Conservation (phyloP, 2,888 invertebrate genomes). For the Agrochola circellaris region DNA sequence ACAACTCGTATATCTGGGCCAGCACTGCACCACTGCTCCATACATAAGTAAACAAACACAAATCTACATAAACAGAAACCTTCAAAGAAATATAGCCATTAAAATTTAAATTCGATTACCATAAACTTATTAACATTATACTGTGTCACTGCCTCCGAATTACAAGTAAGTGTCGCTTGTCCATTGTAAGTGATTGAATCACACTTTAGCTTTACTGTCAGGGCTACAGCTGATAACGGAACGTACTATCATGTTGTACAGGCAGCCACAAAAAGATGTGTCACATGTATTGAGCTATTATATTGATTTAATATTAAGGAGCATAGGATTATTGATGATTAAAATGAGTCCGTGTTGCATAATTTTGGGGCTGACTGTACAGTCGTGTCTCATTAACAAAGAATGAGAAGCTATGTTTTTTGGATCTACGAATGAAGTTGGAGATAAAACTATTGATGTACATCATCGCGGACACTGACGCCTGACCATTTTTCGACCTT, state of each 20-base stretch:
- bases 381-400: slow-evolving; percentile 58
- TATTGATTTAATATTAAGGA: background rate
- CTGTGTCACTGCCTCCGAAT: slow-evolving; percentile 71
- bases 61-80: slow-evolving; percentile 44
- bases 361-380: background rate
- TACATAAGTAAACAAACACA: slow-evolving; percentile 25
- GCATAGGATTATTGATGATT: background rate
- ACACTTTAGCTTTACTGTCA: slow-evolving; percentile 69
- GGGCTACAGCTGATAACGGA: slow-evolving; percentile 59
- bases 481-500: no score
- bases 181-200: slow-evolving; percentile 72
- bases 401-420: slow-evolving; percentile 41
- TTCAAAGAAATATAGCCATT: slow-evolving; percentile 52
- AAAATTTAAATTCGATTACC: slow-evolving; percentile 62
- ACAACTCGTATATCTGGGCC: no score
- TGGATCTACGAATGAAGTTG: slow-evolving; percentile 7
- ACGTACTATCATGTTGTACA: slow-evolving; percentile 48
- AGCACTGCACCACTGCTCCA: no score
- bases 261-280: background rate
- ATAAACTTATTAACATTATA: slow-evolving; percentile 64
- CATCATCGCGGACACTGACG: background rate
- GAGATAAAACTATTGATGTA: background rate
- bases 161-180: slow-evolving; percentile 69
- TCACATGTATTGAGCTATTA: background rate
- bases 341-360: background rate